A percentile compares a stretch with the other conserved stretches of the same genome.
These are phyloP conservation scores for Myotis myotis DNA, from an alignment of 2,797 vertebrate species.

Conservation along the genomic window DNA sequence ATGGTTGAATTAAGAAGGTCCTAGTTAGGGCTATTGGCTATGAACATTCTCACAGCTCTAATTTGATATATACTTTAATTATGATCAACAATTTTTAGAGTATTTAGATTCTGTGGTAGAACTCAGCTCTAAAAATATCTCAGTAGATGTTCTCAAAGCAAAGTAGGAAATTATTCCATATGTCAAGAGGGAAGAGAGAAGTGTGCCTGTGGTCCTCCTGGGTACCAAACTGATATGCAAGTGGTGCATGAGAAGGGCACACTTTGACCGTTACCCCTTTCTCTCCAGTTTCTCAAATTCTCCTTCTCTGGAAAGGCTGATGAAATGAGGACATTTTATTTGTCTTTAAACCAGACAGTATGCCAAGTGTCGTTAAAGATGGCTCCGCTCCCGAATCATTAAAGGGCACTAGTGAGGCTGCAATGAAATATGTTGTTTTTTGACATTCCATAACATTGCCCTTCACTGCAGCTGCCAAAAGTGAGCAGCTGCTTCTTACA, in stretches of 20 bases:
- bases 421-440: slow-evolving; percentile 31
- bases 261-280: neutral
- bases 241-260: neutral
- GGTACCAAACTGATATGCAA: neutral
- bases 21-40: neutral
- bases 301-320: slow-evolving; percentile 39
- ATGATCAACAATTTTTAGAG: neutral
- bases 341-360: slow-evolving; percentile 58
- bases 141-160: neutral
- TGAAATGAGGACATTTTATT: slow-evolving; percentile 57
- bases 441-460: slow-evolving; percentile 68
- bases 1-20: neutral
- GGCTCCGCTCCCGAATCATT: slow-evolving; percentile 65
- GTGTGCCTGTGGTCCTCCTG: neutral
- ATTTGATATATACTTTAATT: neutral
- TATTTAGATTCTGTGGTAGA: neutral
- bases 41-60: slow-evolving; percentile 2
- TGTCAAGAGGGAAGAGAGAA: neutral
- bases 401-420: slow-evolving; percentile 49
- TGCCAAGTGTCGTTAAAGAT: slow-evolving; percentile 50
- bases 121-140: slow-evolving; percentile 1
- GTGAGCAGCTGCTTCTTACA: slow-evolving; percentile 70
- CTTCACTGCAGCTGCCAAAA: slow-evolving; percentile 73
- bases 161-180: neutral
- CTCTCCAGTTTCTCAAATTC: neutral